These are phyloP conservation scores for Thaleichthys pacificus DNA, from an alignment of 2,797 vertebrate genomes.

Conservation along the genomic window DNA sequence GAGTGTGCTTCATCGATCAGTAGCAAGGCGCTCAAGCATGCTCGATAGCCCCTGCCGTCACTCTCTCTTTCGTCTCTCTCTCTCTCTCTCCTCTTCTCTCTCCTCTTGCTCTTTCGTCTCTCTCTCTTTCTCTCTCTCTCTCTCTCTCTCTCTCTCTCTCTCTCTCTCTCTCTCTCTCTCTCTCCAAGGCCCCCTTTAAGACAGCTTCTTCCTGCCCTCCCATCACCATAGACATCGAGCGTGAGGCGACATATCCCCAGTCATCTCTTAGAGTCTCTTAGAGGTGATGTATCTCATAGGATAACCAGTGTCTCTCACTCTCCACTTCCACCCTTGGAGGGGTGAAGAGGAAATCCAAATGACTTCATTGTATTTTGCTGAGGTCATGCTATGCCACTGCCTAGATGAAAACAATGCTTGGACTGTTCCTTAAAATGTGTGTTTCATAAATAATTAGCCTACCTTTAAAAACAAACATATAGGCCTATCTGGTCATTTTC, in stretches of 20 bases:
- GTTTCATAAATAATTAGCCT: too few species aligned
- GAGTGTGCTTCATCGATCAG: conserved; percentile 47
- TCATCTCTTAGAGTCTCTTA: neutral
- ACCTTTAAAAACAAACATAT: neutral
- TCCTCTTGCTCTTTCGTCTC: too few species aligned
- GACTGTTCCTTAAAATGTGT: too few species aligned
- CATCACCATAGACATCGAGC: neutral
- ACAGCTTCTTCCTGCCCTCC: neutral
- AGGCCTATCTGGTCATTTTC: neutral
- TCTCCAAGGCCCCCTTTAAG: neutral
- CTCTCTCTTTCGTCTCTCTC: neutral
- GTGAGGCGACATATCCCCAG: neutral
- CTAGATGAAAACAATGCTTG: too few species aligned
- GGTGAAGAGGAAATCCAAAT: too few species aligned
- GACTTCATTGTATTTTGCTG: too few species aligned
- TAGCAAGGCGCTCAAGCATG: conserved; percentile 29
- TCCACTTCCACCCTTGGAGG: too few species aligned
- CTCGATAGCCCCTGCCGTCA: conserved; percentile 22
- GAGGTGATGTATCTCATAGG: too few species aligned
- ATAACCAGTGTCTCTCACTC: too few species aligned
- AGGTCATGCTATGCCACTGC: too few species aligned
- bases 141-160: neutral
- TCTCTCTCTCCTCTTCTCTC: too few species aligned
- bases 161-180: neutral
- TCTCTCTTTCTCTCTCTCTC: neutral